These are phyloP conservation scores for Pogoniulus pusillus DNA, from an alignment of 2,797 vertebrate genomes.

Conservation along the genomic window DNA sequence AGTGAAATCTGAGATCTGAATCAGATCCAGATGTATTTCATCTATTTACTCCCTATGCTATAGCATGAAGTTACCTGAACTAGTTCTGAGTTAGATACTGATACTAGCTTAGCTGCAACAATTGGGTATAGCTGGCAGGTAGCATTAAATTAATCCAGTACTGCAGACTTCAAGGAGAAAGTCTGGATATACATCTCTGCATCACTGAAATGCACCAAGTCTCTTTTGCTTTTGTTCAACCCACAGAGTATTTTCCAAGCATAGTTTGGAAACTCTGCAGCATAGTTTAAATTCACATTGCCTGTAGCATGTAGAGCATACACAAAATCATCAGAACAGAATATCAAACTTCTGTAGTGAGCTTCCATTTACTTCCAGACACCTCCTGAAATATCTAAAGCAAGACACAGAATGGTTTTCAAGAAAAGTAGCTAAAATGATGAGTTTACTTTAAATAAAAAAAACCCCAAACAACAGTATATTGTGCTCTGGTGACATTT, in stretches of 20 bases:
- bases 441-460: not conserved
- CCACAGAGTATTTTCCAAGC: not conserved
- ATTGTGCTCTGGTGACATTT: not conserved
- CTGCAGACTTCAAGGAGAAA: accelerated
- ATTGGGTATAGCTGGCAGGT: not conserved
- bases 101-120: not conserved
- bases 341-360: not conserved
- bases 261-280: too few relatives aligned
- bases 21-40: not conserved
- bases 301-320: not conserved
- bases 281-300: not conserved
- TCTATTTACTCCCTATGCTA: not conserved
- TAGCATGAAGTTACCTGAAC: not conserved
- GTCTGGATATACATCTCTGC: not conserved
- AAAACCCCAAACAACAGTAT: not conserved
- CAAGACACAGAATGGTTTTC: not conserved
- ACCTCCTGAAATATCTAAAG: not conserved
- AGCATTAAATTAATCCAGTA: not conserved
- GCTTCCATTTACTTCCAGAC: not conserved
- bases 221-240: not conserved
- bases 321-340: not conserved
- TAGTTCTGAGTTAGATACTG: not conserved
- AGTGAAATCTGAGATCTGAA: not conserved
- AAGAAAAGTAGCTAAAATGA: not conserved
- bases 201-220: not conserved